phyloP scores from a whole-genome alignment of 2,888 invertebrate species.

The Philaethria dido region DNA sequence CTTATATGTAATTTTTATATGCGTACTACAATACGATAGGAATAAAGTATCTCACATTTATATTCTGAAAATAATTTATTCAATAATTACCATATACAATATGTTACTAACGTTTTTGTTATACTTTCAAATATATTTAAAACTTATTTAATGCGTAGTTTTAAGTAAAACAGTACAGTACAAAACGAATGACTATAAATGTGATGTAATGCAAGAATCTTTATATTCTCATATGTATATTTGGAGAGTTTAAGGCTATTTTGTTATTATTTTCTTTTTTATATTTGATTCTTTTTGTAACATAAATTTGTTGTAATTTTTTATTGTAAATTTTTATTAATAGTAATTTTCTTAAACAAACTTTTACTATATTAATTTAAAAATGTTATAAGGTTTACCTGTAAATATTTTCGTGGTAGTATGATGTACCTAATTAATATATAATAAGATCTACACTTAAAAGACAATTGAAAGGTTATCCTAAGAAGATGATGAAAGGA shows the following conservation, averaged over 20 bases:
- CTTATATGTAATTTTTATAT: neutral
- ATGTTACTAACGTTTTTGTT: constrained; percentile 30
- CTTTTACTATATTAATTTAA: no score
- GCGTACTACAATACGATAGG: neutral
- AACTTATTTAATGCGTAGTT: constrained; percentile 19
- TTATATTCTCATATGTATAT: neutral
- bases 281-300: no score
- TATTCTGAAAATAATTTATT: constrained; percentile 38
- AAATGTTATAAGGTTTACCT: no score
- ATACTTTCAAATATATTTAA: constrained; percentile 33
- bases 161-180: neutral
- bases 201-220: constrained; percentile 12
- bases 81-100: constrained; percentile 38
- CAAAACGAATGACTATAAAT: neutral
- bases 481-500: no score
- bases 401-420: no score
- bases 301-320: no score
- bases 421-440: no score
- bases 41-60: constrained; percentile 9
- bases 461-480: no score
- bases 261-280: neutral
- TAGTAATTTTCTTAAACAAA: no score
- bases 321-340: no score
- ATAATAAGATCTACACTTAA: no score
- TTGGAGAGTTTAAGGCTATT: no score